Percentiles rank a stretch among this genome's conserved stretches.
Evolutionary conservation across 2,888 invertebrate species (phyloP).

Genomic region (Acrocera orbiculus): DNA sequence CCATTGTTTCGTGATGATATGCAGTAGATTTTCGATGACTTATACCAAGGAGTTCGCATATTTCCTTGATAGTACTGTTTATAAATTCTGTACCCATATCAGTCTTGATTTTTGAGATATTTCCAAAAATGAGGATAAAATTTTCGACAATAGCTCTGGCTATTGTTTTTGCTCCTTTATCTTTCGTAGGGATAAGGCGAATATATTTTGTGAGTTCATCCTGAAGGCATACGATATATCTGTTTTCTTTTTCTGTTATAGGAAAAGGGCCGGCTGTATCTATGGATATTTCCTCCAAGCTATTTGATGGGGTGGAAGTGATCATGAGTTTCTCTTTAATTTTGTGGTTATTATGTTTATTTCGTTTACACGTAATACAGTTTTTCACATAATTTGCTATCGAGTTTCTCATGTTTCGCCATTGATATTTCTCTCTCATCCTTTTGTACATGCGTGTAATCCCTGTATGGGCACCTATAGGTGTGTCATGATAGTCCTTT

Average conservation of each 20-base stretch:
- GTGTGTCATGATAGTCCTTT: background rate
- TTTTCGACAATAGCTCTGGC: conserved; percentile 9
- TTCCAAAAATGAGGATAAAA: conserved; percentile 8
- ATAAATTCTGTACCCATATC: conserved; percentile 7
- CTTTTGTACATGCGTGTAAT: background rate
- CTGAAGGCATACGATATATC: conserved; percentile 5
- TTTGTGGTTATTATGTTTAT: background rate
- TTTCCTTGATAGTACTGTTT: conserved; percentile 5
- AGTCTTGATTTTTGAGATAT: conserved; percentile 3
- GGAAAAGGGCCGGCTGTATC: conserved; percentile 6
- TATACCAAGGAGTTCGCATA: too few relatives aligned
- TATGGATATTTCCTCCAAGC: conserved; percentile 6
- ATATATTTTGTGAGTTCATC: conserved; percentile 8
- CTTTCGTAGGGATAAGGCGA: conserved; percentile 1
- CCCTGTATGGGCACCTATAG: background rate
- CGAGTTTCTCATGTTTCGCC: background rate
- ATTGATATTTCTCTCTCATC: background rate
- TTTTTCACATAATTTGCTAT: conserved; percentile 3
- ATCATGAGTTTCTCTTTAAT: background rate
- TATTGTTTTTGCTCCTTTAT: conserved; percentile 5
- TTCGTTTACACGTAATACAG: conserved; percentile 4
- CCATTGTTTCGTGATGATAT: too few relatives aligned
- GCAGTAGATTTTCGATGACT: too few relatives aligned
- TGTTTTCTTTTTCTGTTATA: conserved; percentile 2
- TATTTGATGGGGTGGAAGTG: conserved; percentile 3